phyloP scores from a whole-genome alignment of 2,888 invertebrate species.

The Ennomos fuscantarius region DNA sequence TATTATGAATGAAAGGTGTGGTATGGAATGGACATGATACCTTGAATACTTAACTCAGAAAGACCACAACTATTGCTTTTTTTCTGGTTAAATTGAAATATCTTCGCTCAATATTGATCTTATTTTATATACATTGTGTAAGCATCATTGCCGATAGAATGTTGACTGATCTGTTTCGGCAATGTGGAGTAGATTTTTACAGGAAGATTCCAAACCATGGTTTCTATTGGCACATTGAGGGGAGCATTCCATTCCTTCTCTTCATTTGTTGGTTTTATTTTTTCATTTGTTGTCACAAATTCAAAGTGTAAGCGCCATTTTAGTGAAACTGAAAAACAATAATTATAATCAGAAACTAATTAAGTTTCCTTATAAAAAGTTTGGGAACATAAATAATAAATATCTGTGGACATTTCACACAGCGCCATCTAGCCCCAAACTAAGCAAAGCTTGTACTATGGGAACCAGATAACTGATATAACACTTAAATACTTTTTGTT shows the following conservation, averaged over 20 bases:
- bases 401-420: too few relatives aligned
- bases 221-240: constrained; percentile 94
- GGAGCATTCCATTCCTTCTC: constrained; percentile 93
- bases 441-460: too few relatives aligned
- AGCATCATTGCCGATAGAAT: constrained; percentile 79
- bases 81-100: too few relatives aligned
- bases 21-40: too few relatives aligned
- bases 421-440: too few relatives aligned
- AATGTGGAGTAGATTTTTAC: constrained; percentile 97
- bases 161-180: constrained; percentile 91
- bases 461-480: too few relatives aligned
- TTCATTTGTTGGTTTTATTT: constrained; percentile 84
- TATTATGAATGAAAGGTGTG: too few relatives aligned
- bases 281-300: constrained; percentile 94
- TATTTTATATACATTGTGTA: constrained; percentile 71
- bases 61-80: too few relatives aligned
- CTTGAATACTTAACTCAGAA: too few relatives aligned
- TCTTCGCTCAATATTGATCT: not conserved
- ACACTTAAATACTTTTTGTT: too few relatives aligned
- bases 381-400: not conserved
- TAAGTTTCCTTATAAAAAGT: not conserved
- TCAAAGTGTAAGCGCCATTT: constrained; percentile 99
- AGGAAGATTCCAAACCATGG: constrained; percentile 99
- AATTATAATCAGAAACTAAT: constrained; percentile 5
- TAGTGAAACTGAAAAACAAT: constrained; percentile 88